phyloP scores from a whole-genome alignment of 2,888 invertebrate species.

The Ditylenchus weischeri region DNA sequence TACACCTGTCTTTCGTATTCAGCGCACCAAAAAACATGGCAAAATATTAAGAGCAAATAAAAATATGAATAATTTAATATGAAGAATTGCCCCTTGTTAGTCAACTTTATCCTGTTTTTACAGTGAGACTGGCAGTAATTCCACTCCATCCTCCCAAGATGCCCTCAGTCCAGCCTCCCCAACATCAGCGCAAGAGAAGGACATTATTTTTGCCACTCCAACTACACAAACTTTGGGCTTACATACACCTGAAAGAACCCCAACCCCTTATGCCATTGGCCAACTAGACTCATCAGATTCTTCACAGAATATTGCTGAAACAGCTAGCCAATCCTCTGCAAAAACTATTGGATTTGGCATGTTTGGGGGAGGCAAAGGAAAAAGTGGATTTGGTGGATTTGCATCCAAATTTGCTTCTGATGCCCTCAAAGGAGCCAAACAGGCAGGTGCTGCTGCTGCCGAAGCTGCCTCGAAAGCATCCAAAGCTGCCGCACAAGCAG shows the following conservation, averaged over 20 bases:
- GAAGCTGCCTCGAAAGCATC: slow-evolving; percentile 37
- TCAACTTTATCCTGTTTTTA: too few species aligned
- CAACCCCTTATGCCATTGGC: background rate
- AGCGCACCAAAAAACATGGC: too few species aligned
- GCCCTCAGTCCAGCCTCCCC: background rate
- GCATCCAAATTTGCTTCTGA: slow-evolving; percentile 49
- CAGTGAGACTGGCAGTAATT: too few species aligned
- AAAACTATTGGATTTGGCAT: background rate
- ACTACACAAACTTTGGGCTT: background rate
- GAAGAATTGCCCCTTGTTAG: too few species aligned
- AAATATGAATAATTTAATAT: too few species aligned
- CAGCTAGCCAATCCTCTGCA: background rate
- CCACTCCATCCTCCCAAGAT: background rate
- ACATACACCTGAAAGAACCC: background rate
- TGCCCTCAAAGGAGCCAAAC: slow-evolving; percentile 52
- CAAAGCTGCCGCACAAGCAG: slow-evolving; percentile 11
- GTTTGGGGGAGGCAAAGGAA: slow-evolving; percentile 6
- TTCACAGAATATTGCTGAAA: background rate
- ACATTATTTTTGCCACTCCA: background rate
- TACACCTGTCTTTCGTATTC: too few species aligned
- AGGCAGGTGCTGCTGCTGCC: slow-evolving; percentile 51
- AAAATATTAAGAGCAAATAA: too few species aligned
- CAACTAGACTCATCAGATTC: slow-evolving; percentile 1
- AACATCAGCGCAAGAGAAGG: background rate
- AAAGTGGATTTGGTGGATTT: slow-evolving; percentile 44